Evolutionary conservation across 2,797 vertebrate species (phyloP), one percentile per base, ranked within the genome.

Genomic region (Nyctibius grandis): DNA sequence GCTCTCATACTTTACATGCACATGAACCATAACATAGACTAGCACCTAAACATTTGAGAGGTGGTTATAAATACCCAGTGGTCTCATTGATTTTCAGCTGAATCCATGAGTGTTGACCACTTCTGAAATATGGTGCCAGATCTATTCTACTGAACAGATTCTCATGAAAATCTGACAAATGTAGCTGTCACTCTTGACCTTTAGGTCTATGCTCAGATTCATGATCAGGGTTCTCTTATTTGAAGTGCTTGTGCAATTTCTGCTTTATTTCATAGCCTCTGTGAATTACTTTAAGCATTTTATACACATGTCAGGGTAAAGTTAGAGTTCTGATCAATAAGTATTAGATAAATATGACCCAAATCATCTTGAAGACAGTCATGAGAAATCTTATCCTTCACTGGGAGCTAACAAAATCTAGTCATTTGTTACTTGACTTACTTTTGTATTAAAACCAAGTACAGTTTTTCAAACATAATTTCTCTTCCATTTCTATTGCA

Each of bases 161-260:
- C 79, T 91, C 68, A 89, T 48, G 63, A 88, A 96, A 95, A 77
- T 82, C 82, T 61, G 70, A 93, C 74, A 69, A 95, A 92, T 82
- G 81, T 38, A 89, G 42, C 88, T 94, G 83, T 95, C 82, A 61
- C 59, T 83, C 79, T 64, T 95, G 92, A 94, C 81, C 92, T 96
- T 92, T 89, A 75, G 42, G 67, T 72, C 74, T 59, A 38, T 42
- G 83, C 92, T 95, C 44, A 88, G 76, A 95, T 84, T 85, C 26
- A 79, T 1, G 4, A 79, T 29, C 91, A 73, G 81, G 78, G 85
- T 91, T 77, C 78, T 89, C 68, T 80, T 91, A 93, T 40, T 85
- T 64, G 85, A 95, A 85, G 53, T 36, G 53, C 64, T 74, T 36
- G 42, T 83, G 83, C 77, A 81, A 85, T 87, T 94, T 84, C 38